Conservation (phyloP, 2,797 vertebrate genomes). For the Bradypus variegatus region DNA sequence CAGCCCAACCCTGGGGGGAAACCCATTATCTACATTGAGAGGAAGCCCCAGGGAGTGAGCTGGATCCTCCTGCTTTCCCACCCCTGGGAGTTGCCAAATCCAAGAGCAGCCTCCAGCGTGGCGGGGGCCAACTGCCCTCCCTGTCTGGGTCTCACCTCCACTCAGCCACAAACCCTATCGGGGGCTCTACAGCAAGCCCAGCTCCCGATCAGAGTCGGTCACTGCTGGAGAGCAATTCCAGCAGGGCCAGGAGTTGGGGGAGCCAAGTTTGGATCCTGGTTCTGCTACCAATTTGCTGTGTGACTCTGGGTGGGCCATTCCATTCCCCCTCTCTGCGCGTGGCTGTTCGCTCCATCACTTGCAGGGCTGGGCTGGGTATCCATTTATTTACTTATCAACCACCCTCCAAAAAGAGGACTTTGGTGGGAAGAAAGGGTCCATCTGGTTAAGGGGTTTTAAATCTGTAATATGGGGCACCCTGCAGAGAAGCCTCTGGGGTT, state of each 20-base stretch:
- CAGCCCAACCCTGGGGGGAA: not conserved
- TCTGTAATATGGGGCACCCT: not conserved
- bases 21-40: not conserved
- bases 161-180: not conserved
- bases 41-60: not conserved
- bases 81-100: not conserved
- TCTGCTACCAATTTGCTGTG: not conserved
- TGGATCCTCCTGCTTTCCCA: not conserved
- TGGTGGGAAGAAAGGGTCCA: not conserved
- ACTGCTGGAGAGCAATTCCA: not conserved
- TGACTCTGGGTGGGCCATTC: not conserved
- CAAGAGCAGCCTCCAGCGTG: not conserved
- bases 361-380: not conserved
- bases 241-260: not conserved
- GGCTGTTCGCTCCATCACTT: not conserved
- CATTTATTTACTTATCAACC: not conserved
- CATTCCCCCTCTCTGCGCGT: not conserved
- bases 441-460: constrained; percentile 23
- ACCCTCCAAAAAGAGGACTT: not conserved
- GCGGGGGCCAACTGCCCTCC: not conserved
- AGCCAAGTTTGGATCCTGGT: not conserved
- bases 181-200: not conserved
- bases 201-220: not conserved
- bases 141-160: not conserved
- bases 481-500: constrained; percentile 7